Conservation (phyloP, 2,113 vertebrate genomes). For the Pontoporia blainvillei region DNA sequence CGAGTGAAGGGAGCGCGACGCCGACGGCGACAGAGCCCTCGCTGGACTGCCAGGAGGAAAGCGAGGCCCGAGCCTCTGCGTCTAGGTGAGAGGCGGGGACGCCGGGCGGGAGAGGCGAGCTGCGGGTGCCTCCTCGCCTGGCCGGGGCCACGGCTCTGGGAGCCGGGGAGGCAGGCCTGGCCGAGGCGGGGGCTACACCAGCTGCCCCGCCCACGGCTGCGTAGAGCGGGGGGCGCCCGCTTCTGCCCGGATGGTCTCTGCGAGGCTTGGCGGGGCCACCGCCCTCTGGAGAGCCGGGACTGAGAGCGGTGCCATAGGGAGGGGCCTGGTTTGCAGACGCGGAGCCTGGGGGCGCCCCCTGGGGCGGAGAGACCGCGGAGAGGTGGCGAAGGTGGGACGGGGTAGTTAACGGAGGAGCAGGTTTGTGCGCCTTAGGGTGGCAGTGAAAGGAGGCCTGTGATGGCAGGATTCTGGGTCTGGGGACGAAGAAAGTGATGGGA, state of each 20-base stretch:
- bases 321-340: conserved; percentile 21
- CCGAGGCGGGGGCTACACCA: background rate
- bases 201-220: background rate
- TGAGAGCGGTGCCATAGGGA: background rate
- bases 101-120: background rate
- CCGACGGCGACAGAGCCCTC: conserved; percentile 9
- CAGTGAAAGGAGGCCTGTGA: background rate
- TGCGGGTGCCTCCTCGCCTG: background rate
- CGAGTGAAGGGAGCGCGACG: conserved; percentile 46
- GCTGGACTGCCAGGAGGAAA: background rate
- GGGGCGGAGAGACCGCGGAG: background rate
- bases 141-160: background rate
- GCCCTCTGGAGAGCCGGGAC: background rate
- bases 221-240: background rate
- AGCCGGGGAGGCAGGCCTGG: background rate
- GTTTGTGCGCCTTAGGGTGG: background rate
- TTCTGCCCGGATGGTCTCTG: background rate
- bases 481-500: conserved; percentile 31
- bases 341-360: background rate
- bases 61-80: conserved; percentile 36
- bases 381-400: conserved; percentile 4
- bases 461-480: background rate
- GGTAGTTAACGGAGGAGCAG: background rate
- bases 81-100: conserved; percentile 42
- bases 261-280: background rate